Percentiles rank a stretch among this genome's conserved stretches.
phyloP scores from a whole-genome alignment of 2,113 vertebrate genomes.

The Hassar affinis region DNA sequence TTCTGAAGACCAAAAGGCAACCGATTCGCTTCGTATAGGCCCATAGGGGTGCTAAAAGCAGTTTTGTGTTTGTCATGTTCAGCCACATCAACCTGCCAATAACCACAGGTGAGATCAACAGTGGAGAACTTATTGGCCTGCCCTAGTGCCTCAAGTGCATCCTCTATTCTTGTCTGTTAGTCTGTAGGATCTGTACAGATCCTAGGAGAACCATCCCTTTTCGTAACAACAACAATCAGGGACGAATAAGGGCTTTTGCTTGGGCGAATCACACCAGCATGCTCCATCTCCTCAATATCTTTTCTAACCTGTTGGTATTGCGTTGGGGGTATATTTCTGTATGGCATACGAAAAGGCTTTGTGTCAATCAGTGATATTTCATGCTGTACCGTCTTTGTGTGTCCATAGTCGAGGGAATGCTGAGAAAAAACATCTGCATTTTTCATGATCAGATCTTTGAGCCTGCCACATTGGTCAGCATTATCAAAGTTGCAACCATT shows the following conservation, averaged over 20 bases:
- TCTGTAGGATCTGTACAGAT: neutral
- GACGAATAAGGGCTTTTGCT: conserved; percentile 24
- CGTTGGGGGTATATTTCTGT: too few relatives aligned
- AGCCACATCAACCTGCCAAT: conserved; percentile 48
- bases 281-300: neutral
- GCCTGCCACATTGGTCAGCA: neutral
- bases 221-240: conserved; percentile 36
- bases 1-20: too few relatives aligned
- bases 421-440: too few relatives aligned
- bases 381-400: too few relatives aligned
- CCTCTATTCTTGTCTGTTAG: neutral
- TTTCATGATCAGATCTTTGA: neutral
- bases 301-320: too few relatives aligned
- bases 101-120: conserved; percentile 35
- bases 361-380: too few relatives aligned
- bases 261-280: neutral
- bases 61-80: neutral
- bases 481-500: neutral
- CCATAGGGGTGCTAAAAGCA: conserved; percentile 47
- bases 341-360: too few relatives aligned
- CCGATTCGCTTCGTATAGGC: conserved; percentile 5
- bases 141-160: neutral
- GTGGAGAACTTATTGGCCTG: conserved; percentile 47
- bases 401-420: too few relatives aligned
- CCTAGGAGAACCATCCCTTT: conserved; percentile 29